These are phyloP conservation scores for Pachyramphus minor DNA, from an alignment of 2,113 vertebrate genomes.

Conservation along the genomic window DNA sequence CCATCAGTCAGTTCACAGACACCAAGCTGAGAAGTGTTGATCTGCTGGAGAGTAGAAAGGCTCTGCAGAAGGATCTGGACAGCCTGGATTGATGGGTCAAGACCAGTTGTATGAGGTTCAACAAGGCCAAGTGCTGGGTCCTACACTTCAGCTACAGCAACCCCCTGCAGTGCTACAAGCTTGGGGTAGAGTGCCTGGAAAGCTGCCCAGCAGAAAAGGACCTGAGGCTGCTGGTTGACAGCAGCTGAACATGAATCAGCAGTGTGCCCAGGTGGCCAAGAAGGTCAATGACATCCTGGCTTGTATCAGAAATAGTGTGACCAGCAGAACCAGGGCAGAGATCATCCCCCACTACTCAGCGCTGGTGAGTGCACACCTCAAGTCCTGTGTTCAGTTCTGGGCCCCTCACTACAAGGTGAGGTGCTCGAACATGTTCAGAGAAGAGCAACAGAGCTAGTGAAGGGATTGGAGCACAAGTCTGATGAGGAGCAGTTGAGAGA, in stretches of 20 bases:
- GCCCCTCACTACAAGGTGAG: not conserved
- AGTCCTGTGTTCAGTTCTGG: not conserved
- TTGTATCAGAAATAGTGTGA: not conserved
- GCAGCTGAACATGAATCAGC: not conserved
- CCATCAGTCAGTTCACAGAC: not conserved
- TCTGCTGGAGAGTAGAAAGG: not conserved
- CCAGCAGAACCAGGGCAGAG: not conserved
- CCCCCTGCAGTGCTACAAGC: not conserved
- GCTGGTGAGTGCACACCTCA: accelerated
- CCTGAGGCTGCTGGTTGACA: not conserved
- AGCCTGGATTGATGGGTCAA: not conserved
- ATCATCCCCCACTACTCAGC: accelerated
- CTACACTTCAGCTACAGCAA: not conserved
- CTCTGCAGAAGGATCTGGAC: not conserved
- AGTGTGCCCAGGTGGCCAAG: not conserved
- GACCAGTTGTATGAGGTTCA: not conserved
- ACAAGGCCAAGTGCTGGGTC: not conserved
- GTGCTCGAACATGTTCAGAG: not conserved
- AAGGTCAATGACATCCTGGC: not conserved
- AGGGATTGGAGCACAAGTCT: not conserved
- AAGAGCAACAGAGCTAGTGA: not conserved
- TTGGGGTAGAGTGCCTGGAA: not conserved
- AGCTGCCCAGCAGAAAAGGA: not conserved
- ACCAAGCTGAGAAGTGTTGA: not conserved
- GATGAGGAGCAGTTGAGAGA: not conserved